Percentiles rank a stretch among this genome's conserved stretches.
These are phyloP conservation scores for Fistularia tabacaria DNA, from an alignment of 2,797 vertebrate species.

Conservation along the genomic window DNA sequence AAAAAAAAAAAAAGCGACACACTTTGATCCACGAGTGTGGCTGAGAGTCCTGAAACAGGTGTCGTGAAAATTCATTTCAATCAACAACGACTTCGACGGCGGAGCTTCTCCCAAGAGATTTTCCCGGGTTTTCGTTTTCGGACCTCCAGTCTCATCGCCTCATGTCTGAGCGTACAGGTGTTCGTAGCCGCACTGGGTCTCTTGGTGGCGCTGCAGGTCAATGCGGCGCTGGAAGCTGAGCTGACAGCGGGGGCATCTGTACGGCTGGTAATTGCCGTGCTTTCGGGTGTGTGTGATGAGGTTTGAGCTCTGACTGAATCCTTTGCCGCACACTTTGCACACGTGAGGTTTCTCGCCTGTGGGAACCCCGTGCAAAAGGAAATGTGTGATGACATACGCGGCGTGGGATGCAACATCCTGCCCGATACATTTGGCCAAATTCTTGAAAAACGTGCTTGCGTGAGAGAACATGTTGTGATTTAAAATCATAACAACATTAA, in stretches of 20 bases:
- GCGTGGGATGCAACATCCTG: too few species aligned
- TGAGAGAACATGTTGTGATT: too few species aligned
- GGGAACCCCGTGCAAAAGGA: not conserved
- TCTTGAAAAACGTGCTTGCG: too few species aligned
- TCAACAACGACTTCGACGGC: too few species aligned
- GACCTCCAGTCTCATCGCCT: not conserved
- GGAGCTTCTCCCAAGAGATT: not conserved
- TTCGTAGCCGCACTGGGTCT: constrained; percentile 50
- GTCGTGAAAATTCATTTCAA: too few species aligned
- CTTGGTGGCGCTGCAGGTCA: constrained; percentile 76
- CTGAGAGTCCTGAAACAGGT: too few species aligned
- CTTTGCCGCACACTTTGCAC: constrained; percentile 79
- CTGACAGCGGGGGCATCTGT: constrained; percentile 68
- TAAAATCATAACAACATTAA: too few species aligned
- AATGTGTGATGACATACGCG: too few species aligned
- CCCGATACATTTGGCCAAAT: too few species aligned
- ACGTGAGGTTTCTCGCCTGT: constrained; percentile 81
- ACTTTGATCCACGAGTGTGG: too few species aligned
- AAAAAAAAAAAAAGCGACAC: too few species aligned
- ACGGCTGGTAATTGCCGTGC: constrained; percentile 72
- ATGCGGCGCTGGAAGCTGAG: constrained; percentile 70
- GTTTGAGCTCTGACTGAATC: constrained; percentile 84
- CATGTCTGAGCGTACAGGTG: constrained; percentile 26
- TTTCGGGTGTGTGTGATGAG: constrained; percentile 83
- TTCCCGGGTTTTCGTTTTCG: not conserved